phyloP scores from a whole-genome alignment of 37 sponge, comb jelly and placozoan genomes.

The Crambe crambe region DNA sequence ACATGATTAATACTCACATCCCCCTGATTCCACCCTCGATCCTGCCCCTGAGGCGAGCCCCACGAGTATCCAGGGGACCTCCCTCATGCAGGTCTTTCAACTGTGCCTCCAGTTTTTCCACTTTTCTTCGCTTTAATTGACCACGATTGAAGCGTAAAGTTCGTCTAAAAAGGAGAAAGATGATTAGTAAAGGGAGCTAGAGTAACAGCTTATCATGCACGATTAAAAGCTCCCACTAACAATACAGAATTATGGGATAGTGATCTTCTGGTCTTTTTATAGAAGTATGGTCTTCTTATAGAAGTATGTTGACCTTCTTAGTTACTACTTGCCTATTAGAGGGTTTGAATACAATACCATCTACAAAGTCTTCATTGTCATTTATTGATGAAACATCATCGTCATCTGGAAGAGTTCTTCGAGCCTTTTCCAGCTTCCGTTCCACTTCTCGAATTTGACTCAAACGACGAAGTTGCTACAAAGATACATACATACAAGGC shows the following conservation, averaged over 20 bases:
- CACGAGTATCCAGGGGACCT: neutral
- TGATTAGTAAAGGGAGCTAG: no score
- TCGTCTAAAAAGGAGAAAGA: no score
- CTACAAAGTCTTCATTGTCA: neutral
- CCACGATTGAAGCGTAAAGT: neutral
- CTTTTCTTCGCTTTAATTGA: constrained; percentile 35
- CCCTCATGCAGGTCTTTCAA: constrained; percentile 31
- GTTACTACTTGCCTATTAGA: no score
- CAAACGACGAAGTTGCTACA: neutral
- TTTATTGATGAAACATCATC: constrained; percentile 1
- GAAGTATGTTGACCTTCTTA: no score
- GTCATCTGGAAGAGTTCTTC: constrained; percentile 18
- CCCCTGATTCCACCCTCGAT: constrained; percentile 14
- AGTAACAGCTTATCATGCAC: no score
- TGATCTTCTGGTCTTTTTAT: no score
- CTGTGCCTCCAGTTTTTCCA: constrained; percentile 44
- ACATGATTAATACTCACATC: constrained; percentile 1
- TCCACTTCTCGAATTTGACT: constrained; percentile 26
- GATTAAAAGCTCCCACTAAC: no score
- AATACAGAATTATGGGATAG: no score
- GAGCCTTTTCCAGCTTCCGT: constrained; percentile 50
- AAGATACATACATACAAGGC: neutral
- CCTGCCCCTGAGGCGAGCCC: constrained; percentile 13
- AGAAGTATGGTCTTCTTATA: no score
- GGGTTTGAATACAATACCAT: neutral